Conservation (phyloP, 2,113 vertebrate species). For the Pomatorhinus ruficollis region DNA sequence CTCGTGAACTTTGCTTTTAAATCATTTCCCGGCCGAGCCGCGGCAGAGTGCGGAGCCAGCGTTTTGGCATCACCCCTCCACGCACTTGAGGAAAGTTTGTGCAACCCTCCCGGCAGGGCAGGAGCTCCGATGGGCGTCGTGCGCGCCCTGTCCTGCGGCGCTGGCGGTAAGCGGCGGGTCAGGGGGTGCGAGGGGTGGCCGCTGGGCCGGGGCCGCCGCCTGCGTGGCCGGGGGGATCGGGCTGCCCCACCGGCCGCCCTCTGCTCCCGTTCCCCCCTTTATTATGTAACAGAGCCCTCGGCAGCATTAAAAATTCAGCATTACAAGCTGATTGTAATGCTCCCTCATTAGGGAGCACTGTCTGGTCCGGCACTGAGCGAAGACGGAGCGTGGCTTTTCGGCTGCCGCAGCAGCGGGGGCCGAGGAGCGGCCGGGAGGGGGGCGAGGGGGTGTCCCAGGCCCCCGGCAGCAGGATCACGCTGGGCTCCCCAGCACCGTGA, state of each 20-base stretch:
- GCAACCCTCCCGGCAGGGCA: conserved; percentile 17
- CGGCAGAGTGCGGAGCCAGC: neutral
- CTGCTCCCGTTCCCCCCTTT: conserved; percentile 65
- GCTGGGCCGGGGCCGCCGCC: neutral
- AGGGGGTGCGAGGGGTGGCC: neutral
- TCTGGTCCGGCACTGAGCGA: conserved; percentile 73
- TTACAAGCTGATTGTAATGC: conserved; percentile 82
- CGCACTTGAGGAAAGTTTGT: conserved; percentile 45
- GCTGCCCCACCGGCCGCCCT: conserved; percentile 5
- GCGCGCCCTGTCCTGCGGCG: neutral
- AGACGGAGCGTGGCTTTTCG: conserved; percentile 61
- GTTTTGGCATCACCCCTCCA: conserved; percentile 13
- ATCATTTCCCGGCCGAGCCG: conserved; percentile 20
- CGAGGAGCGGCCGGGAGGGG: neutral
- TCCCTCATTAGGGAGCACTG: conserved; percentile 79
- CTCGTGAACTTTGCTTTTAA: conserved; percentile 68
- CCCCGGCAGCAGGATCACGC: rapidly evolving
- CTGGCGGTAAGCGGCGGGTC: conserved; percentile 37
- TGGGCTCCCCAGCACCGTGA: rapidly evolving
- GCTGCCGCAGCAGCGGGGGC: conserved; percentile 50
- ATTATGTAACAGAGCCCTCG: conserved; percentile 84
- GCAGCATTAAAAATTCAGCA: conserved; percentile 81
- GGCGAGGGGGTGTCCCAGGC: neutral
- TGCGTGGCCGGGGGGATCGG: neutral
- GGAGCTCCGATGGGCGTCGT: conserved; percentile 52